A percentile compares a stretch with the other conserved stretches of the same genome.
Conservation (phyloP, 2,797 vertebrate genomes). For the Anguilla megastoma region DNA sequence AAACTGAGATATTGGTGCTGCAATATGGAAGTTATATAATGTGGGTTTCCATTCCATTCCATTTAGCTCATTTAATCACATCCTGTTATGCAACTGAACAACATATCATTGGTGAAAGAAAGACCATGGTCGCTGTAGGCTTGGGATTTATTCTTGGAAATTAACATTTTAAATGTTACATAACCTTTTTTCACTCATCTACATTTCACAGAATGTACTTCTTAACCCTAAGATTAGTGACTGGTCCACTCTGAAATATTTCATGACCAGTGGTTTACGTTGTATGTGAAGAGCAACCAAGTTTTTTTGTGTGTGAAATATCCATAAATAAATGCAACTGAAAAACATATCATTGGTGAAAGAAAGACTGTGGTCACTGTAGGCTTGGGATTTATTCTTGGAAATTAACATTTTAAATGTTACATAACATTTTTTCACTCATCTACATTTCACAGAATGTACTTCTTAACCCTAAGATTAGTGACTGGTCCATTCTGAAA, state of each 20-base stretch:
- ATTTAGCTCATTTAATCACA: background rate
- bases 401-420: background rate
- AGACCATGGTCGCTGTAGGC: too few relatives aligned
- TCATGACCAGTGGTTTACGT: background rate
- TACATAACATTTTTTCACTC: background rate
- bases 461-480: background rate
- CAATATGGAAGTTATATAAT: background rate
- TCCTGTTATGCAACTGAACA: too few relatives aligned
- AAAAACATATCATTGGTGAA: too few relatives aligned
- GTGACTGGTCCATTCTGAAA: background rate
- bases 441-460: background rate
- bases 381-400: background rate
- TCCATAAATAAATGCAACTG: too few relatives aligned
- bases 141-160: background rate
- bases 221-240: background rate
- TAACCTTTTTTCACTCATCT: background rate
- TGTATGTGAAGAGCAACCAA: too few relatives aligned
- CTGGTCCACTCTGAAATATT: background rate
- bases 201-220: background rate
- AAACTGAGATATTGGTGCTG: background rate
- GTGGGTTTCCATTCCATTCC: background rate
- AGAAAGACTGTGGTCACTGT: too few relatives aligned
- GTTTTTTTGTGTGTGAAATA: too few relatives aligned
- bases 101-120: too few relatives aligned
- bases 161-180: background rate